Conservation (phyloP, 2,113 vertebrate genomes). For the Ameiurus melas region DNA sequence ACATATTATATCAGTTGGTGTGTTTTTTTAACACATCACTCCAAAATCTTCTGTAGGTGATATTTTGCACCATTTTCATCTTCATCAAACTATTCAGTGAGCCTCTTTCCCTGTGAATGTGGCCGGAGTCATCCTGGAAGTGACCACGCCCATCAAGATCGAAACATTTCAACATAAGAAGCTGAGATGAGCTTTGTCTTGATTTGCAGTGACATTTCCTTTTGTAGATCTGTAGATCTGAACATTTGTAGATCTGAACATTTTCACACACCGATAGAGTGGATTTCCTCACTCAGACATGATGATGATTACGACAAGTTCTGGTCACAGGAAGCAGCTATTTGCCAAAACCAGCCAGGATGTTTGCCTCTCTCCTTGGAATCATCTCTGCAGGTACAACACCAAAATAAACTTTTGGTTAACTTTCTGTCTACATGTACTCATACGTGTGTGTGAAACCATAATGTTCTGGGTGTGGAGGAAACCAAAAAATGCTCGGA, state of each 20-base stretch:
- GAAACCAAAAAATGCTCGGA: conserved; percentile 8
- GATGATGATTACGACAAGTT: not conserved
- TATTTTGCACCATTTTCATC: not conserved
- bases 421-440: not conserved
- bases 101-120: not conserved
- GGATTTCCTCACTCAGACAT: not conserved
- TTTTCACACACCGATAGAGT: not conserved
- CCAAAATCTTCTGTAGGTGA: not conserved
- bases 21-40: not conserved
- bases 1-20: not conserved
- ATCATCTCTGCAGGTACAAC: conserved; percentile 17
- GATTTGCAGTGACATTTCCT: not conserved
- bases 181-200: not conserved
- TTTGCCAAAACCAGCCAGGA: conserved; percentile 19
- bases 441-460: conserved; percentile 8
- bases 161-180: not conserved
- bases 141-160: not conserved
- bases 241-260: not conserved
- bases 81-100: not conserved
- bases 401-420: conserved; percentile 29
- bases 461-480: not conserved
- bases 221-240: not conserved
- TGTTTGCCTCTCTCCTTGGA: conserved; percentile 40
- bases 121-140: not conserved
- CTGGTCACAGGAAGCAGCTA: conserved; percentile 21